Evolutionary conservation across 2,797 vertebrate genomes (phyloP), one percentile per base, ranked within the genome.

Genomic region (Glyptemys insculpta): DNA sequence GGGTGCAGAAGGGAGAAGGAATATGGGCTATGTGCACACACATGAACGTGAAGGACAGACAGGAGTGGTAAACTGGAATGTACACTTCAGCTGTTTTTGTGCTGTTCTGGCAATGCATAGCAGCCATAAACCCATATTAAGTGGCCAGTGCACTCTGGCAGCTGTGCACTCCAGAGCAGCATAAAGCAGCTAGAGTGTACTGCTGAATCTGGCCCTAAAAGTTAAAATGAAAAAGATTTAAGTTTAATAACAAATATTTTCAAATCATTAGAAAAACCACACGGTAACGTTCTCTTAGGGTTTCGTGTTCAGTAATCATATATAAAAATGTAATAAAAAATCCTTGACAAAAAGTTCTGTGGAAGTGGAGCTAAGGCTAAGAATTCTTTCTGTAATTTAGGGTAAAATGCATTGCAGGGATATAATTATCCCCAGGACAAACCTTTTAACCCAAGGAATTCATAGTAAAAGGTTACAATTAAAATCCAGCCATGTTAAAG

Each of bases 11-110:
- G 14, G 25, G n/a, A 21, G 14, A 91, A 85, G 44, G 1, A 4
- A 1, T 2, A 81, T 7, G 5, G 15, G 50, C 5, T 50, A 50
- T 5, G 2, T 27, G 31, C 3, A 2, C 16, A 2, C 37, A 31
- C 29, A 34, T 19, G 3, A 47, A 10, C 4, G 0, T 0, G 27
- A 19, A 0, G 0, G 59, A 37, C 0, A 1, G 19, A n/a, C 25
- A 15, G 14, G 79, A 85, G n/a, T 8, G 11, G 44, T 2, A 49
- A 84, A 29, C 21, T 49, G 37, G 85, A 90, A 19, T 10, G 2
- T 6, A 31, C 1, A 23, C 56, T 72, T 49, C 27, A 0, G 0
- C 50, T 83, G 19, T 25, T 72, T 72, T 72, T 37, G 19, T 72
- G 37, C 37, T 72, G 68, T 6, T 72, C 21, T 41, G 68, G 68